Conservation (phyloP, 2,888 invertebrate genomes). For the Sphaerophoria rueppellii region DNA sequence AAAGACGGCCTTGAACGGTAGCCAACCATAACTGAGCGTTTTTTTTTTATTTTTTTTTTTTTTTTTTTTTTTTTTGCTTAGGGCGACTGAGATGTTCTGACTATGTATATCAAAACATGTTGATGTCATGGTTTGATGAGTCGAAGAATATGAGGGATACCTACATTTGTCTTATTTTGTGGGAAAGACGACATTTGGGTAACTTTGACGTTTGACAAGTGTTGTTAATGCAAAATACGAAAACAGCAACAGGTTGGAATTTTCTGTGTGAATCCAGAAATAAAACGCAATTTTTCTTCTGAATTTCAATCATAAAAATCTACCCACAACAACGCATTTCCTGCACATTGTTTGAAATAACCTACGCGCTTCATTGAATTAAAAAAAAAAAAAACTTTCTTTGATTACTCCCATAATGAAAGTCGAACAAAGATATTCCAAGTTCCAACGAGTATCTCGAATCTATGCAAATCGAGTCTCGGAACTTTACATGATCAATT, state of each 20-base stretch:
- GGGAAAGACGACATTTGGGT: conserved; percentile 29
- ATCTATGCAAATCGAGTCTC: conserved; percentile 34
- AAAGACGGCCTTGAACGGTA: conserved; percentile 60
- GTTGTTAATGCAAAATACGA: not conserved
- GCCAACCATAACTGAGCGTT: conserved; percentile 52
- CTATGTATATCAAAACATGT: conserved; percentile 18
- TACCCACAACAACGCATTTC: conserved; percentile 35
- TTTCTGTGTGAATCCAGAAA: too few species aligned
- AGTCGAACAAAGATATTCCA: too few species aligned
- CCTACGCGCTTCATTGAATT: conserved; percentile 50
- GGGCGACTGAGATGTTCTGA: conserved; percentile 29
- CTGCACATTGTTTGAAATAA: conserved; percentile 24
- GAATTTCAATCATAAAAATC: not conserved
- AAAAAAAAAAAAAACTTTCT: conserved; percentile 45
- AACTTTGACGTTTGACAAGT: not conserved
- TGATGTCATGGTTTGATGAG: conserved; percentile 63
- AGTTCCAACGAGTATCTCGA: not conserved
- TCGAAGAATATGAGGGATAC: conserved; percentile 11
- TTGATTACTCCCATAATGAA: conserved; percentile 28
- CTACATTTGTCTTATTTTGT: not conserved
- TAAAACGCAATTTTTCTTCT: too few species aligned
- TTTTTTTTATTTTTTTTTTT: conserved; percentile 2
- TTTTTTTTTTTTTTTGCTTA: not conserved
- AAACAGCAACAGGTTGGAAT: not conserved
- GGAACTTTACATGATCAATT: conserved; percentile 25